A percentile compares a stretch with the other conserved stretches of the same genome.
These are phyloP conservation scores for Dryadula phaetusa DNA, from an alignment of 2,888 invertebrate genomes.

Conservation along the genomic window DNA sequence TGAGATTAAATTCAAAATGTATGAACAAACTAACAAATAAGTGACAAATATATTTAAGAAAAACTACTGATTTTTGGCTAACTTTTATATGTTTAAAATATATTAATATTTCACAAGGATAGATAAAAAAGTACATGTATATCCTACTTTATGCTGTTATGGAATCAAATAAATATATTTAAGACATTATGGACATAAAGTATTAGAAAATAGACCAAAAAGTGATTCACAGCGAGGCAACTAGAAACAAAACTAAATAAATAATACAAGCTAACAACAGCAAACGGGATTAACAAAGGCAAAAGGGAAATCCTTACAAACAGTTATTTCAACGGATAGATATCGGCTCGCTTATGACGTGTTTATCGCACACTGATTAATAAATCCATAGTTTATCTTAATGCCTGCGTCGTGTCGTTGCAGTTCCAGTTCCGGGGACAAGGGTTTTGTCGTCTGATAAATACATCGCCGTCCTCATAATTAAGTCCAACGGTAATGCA, in stretches of 20 bases:
- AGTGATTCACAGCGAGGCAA: not conserved
- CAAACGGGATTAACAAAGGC: not conserved
- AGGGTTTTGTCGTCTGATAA: conserved; percentile 37
- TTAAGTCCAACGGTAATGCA: conserved; percentile 31
- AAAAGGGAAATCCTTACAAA: not conserved
- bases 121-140: no score
- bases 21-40: no score
- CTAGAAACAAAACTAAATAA: not conserved
- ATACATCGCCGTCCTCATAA: conserved; percentile 39
- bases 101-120: no score
- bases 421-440: conserved; percentile 33
- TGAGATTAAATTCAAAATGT: not conserved
- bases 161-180: no score
- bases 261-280: not conserved
- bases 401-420: conserved; percentile 32
- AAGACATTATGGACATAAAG: no score
- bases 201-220: not conserved
- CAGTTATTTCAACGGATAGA: conserved; percentile 12
- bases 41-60: no score
- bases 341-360: conserved; percentile 21
- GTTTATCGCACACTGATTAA: conserved; percentile 40
- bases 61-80: not conserved
- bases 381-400: conserved; percentile 41
- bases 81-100: no score
- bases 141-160: no score